Conservation (phyloP, 2,888 invertebrate genomes). For the Poecilobothrus nobilitatus region DNA sequence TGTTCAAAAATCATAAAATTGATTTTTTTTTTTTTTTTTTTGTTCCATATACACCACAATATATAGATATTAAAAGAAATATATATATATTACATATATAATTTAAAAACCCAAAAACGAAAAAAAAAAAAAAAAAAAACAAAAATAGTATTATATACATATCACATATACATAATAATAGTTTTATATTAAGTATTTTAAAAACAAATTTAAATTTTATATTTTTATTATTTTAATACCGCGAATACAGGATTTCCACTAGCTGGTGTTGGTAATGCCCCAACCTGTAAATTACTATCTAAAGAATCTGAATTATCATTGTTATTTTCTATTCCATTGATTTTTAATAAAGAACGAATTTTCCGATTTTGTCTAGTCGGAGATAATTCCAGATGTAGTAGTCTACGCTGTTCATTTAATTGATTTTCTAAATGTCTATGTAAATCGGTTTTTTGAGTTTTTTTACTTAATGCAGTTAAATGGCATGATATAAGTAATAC, state of each 20-base stretch:
- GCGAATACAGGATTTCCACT: conserved; percentile 45
- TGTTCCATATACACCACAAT: neutral
- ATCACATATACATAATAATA: too few relatives aligned
- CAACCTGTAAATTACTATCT: conserved; percentile 35
- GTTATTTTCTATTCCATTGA: conserved; percentile 40
- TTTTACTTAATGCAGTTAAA: conserved; percentile 50
- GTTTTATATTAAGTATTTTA: too few relatives aligned
- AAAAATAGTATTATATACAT: too few relatives aligned
- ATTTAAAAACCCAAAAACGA: too few relatives aligned
- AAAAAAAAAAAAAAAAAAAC: too few relatives aligned
- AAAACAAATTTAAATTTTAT: too few relatives aligned
- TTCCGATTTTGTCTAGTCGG: conserved; percentile 42
- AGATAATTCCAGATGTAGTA: conserved; percentile 44
- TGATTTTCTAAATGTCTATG: conserved; percentile 44
- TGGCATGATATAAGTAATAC: conserved; percentile 91
- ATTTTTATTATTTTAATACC: conserved; percentile 29
- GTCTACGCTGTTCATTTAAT: conserved; percentile 43
- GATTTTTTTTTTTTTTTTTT: neutral
- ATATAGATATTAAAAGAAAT: conserved; percentile 12
- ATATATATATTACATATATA: conserved; percentile 14
- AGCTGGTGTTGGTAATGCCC: conserved; percentile 45
- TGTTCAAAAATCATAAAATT: neutral
- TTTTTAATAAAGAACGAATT: conserved; percentile 43
- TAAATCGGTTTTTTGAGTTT: conserved; percentile 49
- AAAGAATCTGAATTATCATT: conserved; percentile 28